A percentile compares a stretch with the other conserved stretches of the same genome.
These are phyloP conservation scores for Pollimyrus isidori DNA, from an alignment of 2,113 vertebrate genomes.

Conservation along the genomic window DNA sequence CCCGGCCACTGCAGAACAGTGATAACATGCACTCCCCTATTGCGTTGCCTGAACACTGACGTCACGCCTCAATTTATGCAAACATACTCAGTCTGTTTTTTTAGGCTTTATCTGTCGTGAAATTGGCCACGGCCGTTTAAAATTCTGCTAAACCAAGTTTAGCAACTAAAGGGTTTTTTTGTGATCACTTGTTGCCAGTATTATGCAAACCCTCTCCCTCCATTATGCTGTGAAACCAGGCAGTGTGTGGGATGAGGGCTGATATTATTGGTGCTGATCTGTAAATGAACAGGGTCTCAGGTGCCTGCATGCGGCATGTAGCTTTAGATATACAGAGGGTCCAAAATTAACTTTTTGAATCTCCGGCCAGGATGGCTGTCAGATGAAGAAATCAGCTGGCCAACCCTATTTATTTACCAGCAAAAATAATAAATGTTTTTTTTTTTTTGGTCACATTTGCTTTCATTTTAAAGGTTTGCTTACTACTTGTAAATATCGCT, in stretches of 20 bases:
- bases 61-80: neutral
- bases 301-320: neutral
- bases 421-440: neutral
- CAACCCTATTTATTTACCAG: neutral
- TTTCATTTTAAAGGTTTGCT: neutral
- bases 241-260: neutral
- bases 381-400: neutral
- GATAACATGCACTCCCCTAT: neutral
- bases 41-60: neutral
- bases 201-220: neutral
- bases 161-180: neutral
- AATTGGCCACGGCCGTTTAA: neutral
- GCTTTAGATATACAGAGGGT: neutral
- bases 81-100: neutral
- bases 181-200: neutral
- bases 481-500: neutral
- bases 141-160: neutral
- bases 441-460: neutral
- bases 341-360: neutral
- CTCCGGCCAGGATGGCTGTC: neutral
- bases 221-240: neutral
- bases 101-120: slow-evolving; percentile 15
- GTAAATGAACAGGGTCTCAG: neutral
- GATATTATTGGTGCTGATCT: neutral
- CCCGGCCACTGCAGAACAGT: neutral